phyloP scores from a whole-genome alignment of 1,140 invertebrate genomes.

The Bombus difficillimus region DNA sequence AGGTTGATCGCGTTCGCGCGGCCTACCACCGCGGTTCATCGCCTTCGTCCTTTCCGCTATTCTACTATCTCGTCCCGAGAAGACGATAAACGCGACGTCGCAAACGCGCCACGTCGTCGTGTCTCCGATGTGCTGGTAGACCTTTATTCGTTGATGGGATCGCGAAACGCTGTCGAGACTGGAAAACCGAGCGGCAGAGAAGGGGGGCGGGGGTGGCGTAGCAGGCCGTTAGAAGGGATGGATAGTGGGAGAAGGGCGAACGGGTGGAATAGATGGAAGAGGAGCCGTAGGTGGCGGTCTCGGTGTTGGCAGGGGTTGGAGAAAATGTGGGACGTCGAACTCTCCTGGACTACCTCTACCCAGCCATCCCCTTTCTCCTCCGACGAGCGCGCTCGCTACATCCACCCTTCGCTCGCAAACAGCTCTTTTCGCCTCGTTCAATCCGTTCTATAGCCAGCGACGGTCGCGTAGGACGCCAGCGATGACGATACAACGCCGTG shows the following conservation, averaged over 20 bases:
- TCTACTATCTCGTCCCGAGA: constrained; percentile 25
- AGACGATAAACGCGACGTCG: constrained; percentile 50
- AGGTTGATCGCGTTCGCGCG: neutral
- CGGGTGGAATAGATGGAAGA: constrained; percentile 23
- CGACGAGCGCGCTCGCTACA: neutral
- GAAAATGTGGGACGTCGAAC: constrained; percentile 74
- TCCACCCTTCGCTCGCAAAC: constrained; percentile 42
- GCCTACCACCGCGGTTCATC: neutral
- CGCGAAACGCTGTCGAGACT: constrained; percentile 28
- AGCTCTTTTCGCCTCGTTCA: constrained; percentile 21
- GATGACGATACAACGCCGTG: neutral
- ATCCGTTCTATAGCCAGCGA: constrained; percentile 25
- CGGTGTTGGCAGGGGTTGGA: constrained; percentile 42
- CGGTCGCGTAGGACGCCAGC: neutral
- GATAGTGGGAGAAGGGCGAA: constrained; percentile 6
- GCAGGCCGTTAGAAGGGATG: constrained; percentile 37
- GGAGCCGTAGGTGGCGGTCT: constrained; percentile 48
- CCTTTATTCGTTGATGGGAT: constrained; percentile 43
- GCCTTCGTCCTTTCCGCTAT: constrained; percentile 34
- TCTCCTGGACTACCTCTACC: constrained; percentile 61
- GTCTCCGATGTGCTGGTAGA: constrained; percentile 27
- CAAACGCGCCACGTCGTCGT: constrained; percentile 14
- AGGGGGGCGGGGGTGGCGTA: neutral
- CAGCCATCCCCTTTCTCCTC: neutral
- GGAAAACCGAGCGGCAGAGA: neutral